Evolutionary conservation across 2,797 vertebrate species (phyloP).

Genomic region (Distichodus sexfasciatus): DNA sequence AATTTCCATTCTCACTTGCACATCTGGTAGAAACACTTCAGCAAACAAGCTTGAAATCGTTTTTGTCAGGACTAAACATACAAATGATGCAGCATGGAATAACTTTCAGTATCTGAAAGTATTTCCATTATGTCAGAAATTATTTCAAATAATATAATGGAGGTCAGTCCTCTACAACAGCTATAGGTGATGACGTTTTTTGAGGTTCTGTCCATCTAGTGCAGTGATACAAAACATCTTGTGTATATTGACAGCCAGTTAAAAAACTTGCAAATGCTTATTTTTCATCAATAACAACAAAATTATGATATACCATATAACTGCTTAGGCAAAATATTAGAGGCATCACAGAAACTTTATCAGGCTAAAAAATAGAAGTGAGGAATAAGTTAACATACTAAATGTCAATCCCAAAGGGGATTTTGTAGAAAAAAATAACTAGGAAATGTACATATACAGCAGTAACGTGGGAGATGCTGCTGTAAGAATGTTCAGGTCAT

Average conservation of each 20-base stretch:
- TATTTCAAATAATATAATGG: neutral
- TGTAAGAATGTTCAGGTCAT: conserved; percentile 47
- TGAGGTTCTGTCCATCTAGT: conserved; percentile 1
- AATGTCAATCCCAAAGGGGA: conserved; percentile 55
- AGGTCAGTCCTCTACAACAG: neutral
- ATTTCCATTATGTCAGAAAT: neutral
- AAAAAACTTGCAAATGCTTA: conserved; percentile 2
- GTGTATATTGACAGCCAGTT: conserved; percentile 6
- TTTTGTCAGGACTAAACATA: neutral
- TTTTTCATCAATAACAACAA: conserved; percentile 13
- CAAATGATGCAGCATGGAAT: neutral
- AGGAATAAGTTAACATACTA: conserved; percentile 61
- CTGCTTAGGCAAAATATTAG: conserved; percentile 56
- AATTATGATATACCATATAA: conserved; percentile 15
- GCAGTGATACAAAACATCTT: neutral
- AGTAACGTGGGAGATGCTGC: conserved; percentile 54
- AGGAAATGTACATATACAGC: conserved; percentile 68
- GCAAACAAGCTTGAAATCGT: neutral
- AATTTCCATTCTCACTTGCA: neutral
- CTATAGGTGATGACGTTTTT: neutral
- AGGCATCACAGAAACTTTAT: conserved; percentile 41
- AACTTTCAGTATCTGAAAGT: neutral
- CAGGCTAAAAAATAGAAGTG: conserved; percentile 56
- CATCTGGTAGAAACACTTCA: neutral
- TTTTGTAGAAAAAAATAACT: conserved; percentile 34